These are phyloP conservation scores for Lampris incognitus DNA, from an alignment of 2,113 vertebrate species.

Conservation along the genomic window DNA sequence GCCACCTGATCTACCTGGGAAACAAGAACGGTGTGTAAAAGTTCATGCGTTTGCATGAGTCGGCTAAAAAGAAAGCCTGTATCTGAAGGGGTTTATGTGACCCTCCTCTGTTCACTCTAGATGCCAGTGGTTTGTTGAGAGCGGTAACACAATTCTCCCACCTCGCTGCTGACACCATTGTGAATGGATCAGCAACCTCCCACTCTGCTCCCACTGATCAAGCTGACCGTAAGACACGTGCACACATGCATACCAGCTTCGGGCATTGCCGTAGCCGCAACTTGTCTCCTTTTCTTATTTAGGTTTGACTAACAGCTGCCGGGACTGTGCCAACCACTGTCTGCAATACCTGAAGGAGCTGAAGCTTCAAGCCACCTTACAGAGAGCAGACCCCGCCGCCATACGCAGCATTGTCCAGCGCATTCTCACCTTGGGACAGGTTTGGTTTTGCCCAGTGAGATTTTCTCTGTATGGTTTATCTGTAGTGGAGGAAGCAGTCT, in stretches of 20 bases:
- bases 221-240: conserved; percentile 86
- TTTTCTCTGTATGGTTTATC: not conserved
- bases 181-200: conserved; percentile 87
- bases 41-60: not conserved
- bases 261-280: too few species aligned
- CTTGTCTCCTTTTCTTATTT: not conserved
- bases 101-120: conserved; percentile 56
- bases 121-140: conserved; percentile 84
- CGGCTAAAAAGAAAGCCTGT: not conserved
- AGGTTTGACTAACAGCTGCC: conserved; percentile 89
- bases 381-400: conserved; percentile 72
- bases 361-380: conserved; percentile 82
- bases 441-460: conserved; percentile 44
- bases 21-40: conserved; percentile 80
- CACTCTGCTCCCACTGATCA: conserved; percentile 89
- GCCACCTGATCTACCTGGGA: conserved; percentile 77
- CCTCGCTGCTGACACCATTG: conserved; percentile 88
- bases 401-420: conserved; percentile 75
- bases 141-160: conserved; percentile 89
- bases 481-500: not conserved
- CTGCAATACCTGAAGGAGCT: conserved; percentile 86
- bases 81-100: not conserved
- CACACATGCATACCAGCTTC: not conserved
- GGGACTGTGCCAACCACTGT: conserved; percentile 87
- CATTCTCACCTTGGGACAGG: conserved; percentile 88